These are phyloP conservation scores for Lepidurus arcticus DNA, from an alignment of 1,140 invertebrate genomes.

Conservation along the genomic window DNA sequence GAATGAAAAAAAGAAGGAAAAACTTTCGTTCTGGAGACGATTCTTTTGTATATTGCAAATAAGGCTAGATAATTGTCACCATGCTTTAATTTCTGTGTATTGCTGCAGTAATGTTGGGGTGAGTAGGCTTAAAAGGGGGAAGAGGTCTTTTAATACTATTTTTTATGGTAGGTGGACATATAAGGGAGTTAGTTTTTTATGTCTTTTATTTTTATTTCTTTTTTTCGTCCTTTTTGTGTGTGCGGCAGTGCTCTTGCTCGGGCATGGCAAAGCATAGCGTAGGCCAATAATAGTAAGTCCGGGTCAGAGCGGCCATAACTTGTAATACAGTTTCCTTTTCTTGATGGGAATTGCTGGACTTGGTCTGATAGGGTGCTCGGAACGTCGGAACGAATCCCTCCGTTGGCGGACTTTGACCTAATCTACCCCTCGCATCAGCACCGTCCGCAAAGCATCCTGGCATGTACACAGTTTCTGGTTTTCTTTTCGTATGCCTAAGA, in stretches of 20 bases:
- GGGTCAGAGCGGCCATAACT: conserved; percentile 7
- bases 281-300: conserved; percentile 21
- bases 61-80: too few relatives aligned
- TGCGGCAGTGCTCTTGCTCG: background rate
- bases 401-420: conserved; percentile 17
- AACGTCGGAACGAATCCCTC: conserved; percentile 9
- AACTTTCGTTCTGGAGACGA: too few relatives aligned
- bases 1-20: too few relatives aligned
- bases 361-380: conserved; percentile 3
- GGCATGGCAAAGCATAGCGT: background rate
- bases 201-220: background rate
- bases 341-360: conserved; percentile 21
- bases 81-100: too few relatives aligned
- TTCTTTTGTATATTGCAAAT: too few relatives aligned
- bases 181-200: background rate
- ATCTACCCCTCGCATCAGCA: conserved; percentile 19
- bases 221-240: background rate
- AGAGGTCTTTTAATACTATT: too few relatives aligned
- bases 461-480: background rate
- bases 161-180: too few relatives aligned
- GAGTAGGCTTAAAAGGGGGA: too few relatives aligned
- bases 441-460: background rate
- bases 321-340: conserved; percentile 22
- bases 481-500: background rate
- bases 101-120: too few relatives aligned